These are phyloP conservation scores for Gopherus evgoodei DNA, from an alignment of 2,113 vertebrate species.

Conservation along the genomic window DNA sequence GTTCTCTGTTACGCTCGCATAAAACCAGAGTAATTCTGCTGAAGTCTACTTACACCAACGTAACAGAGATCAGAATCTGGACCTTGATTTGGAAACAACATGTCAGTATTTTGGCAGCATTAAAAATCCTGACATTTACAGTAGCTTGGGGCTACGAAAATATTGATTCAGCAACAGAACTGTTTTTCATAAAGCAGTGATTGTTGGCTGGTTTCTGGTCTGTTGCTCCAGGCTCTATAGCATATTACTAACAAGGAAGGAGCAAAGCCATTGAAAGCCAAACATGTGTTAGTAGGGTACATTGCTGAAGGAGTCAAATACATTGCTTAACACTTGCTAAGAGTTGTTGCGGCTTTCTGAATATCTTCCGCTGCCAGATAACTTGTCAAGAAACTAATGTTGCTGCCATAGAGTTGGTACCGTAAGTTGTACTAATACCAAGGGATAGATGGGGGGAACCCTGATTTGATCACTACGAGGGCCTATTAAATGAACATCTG, in stretches of 20 bases:
- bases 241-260: conserved; percentile 63
- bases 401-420: conserved; percentile 38
- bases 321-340: conserved; percentile 7
- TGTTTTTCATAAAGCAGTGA: conserved; percentile 60
- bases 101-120: conserved; percentile 42
- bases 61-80: conserved; percentile 14
- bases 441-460: not conserved
- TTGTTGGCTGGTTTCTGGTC: conserved; percentile 56
- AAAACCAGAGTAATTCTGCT: conserved; percentile 27
- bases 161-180: conserved; percentile 67
- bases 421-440: conserved; percentile 53
- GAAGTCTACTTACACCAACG: not conserved
- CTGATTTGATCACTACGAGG: conserved; percentile 39
- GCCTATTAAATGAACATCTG: conserved; percentile 73
- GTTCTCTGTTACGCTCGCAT: not conserved
- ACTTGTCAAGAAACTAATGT: conserved; percentile 29
- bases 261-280: conserved; percentile 29
- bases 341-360: conserved; percentile 20
- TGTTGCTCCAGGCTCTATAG: conserved; percentile 42
- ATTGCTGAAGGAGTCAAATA: conserved; percentile 32
- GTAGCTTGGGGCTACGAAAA: conserved; percentile 62
- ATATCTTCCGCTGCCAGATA: conserved; percentile 3
- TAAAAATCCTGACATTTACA: conserved; percentile 59
- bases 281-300: not conserved
- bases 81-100: conserved; percentile 58